These are phyloP conservation scores for Trialeurodes vaporariorum DNA, from an alignment of 1,140 invertebrate genomes.

Conservation along the genomic window DNA sequence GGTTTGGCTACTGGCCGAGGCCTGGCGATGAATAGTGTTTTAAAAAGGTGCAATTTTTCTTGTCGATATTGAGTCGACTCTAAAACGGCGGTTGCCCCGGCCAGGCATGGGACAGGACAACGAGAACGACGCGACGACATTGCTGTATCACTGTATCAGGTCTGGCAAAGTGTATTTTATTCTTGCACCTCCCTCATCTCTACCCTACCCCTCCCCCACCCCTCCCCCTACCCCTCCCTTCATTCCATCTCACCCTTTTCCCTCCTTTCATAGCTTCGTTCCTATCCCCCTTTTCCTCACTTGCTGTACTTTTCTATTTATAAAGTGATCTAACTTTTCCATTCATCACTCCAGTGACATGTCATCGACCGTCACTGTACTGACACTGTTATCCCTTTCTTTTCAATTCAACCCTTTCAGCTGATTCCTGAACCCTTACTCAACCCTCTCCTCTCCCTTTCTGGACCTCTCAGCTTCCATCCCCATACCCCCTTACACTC, in stretches of 20 bases:
- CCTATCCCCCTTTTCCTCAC: neutral
- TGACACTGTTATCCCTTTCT: neutral
- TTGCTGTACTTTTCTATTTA: neutral
- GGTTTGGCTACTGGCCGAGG: too few species aligned
- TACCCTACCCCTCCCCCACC: neutral
- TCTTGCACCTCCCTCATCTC: too few species aligned
- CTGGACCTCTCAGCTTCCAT: too few species aligned
- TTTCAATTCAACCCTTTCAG: neutral
- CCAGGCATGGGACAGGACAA: too few species aligned
- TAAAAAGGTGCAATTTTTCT: neutral
- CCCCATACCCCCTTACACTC: too few species aligned
- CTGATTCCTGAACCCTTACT: neutral
- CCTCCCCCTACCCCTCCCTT: neutral
- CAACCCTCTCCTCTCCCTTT: neutral
- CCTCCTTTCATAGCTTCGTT: neutral
- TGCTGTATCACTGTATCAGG: neutral
- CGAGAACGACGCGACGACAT: too few species aligned
- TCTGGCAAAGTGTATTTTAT: neutral
- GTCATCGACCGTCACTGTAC: neutral
- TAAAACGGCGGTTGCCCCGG: neutral
- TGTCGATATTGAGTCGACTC: neutral
- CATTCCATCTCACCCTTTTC: too few species aligned
- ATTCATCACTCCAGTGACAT: neutral
- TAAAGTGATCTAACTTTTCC: constrained; percentile 4
- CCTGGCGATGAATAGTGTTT: neutral